Conservation (phyloP, 2,113 vertebrate genomes). For the Oncorhynchus nerka region DNA sequence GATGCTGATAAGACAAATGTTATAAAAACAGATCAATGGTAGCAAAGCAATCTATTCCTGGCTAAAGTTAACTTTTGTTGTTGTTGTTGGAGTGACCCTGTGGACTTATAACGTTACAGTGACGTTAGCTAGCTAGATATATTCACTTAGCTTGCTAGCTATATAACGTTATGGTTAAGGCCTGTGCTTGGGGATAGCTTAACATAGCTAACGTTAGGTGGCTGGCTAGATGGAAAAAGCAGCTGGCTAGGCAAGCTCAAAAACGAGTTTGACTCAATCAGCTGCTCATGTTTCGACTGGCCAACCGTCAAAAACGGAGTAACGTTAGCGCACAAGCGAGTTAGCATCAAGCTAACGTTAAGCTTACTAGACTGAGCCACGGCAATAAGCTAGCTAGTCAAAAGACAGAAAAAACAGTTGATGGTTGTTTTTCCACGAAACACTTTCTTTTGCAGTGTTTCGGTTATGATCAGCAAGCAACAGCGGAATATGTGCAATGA, state of each 20-base stretch:
- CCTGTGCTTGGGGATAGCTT: too few relatives aligned
- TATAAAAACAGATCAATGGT: background rate
- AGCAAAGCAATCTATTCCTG: background rate
- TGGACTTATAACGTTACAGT: too few relatives aligned
- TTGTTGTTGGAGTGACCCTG: too few relatives aligned
- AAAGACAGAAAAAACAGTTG: background rate
- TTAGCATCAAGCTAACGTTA: background rate
- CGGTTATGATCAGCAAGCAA: background rate
- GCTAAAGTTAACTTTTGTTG: too few relatives aligned
- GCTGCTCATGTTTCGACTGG: too few relatives aligned
- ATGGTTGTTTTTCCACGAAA: background rate
- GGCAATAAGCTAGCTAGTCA: background rate
- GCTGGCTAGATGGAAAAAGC: background rate
- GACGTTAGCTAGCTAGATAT: too few relatives aligned
- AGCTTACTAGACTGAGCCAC: too few relatives aligned
- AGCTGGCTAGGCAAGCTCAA: too few relatives aligned
- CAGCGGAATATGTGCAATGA: background rate
- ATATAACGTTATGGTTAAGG: too few relatives aligned
- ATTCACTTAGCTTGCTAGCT: too few relatives aligned
- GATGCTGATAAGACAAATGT: conserved; percentile 32
- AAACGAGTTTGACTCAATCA: too few relatives aligned
- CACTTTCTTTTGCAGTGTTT: background rate
- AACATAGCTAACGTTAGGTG: background rate
- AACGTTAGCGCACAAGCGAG: background rate
- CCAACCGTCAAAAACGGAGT: background rate